Base-by-base conservation (phyloP, 2,888 invertebrate genomes). In the Heteromyza rotundicornis region DNA sequence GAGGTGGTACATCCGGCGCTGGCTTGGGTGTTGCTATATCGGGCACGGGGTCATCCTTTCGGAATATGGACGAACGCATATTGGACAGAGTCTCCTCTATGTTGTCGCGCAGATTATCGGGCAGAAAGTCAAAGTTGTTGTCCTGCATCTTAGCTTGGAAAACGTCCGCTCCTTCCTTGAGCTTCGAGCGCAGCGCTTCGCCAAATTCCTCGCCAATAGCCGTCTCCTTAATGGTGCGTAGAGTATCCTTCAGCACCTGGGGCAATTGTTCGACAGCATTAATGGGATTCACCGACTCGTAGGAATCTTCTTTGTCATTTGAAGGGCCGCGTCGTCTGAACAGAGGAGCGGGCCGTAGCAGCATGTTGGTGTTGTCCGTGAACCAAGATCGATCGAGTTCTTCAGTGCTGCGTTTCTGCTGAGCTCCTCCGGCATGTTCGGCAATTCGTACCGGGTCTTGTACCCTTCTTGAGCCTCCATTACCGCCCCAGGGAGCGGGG, bases 401-500 rank as follows among this genome's bases (percentile, higher is more conserved):
- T 2, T 50, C 35, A 7, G 16, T 17, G 5, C 55, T 36, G 2
- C 58, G 35, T 14, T 51, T 47, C 20, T 40, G 53, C 16, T 53
- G 44, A 16, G 10, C 16, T 12, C 14, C 2, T 40, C 53, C 47
- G 2, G 40, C 63, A 1, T 20, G 59, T 1, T 40, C 50, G 2
- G 60, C 44, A 24, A 57, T 54, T 19, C 59, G 22, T 23, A 47
- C 51, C 2, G 23, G 44, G 2, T 50, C 35, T n/a, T 53, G 52
- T 2, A 57, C 57, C 14, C 54, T 54, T 17, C 64, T 63, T 20
- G 64, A 63, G 1, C 67, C 67, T 0, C 60, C 32, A 2, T 65
- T 64, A 0, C 66, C 62, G 2, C 72, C 71, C n/a, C 78, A 52
- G 0, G 81, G 81, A 1, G 82, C 79, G 0, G 81, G 81, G 10